These are phyloP conservation scores for Neelides folsomi DNA, from an alignment of 2,888 invertebrate genomes.

Conservation along the genomic window DNA sequence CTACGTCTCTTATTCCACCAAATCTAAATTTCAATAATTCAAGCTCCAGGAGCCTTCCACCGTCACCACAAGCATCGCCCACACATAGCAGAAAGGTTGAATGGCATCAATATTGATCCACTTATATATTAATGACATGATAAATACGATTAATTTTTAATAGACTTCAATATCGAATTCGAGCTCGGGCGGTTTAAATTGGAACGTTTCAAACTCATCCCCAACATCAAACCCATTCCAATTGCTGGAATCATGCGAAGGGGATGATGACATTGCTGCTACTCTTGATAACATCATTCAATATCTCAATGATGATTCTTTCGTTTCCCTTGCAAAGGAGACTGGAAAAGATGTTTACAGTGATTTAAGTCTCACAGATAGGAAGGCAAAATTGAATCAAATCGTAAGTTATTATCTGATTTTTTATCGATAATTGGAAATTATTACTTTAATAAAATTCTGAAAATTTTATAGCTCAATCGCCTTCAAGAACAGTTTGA, in stretches of 20 bases:
- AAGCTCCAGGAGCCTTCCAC: slow-evolving; percentile 35
- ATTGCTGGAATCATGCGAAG: slow-evolving; percentile 20
- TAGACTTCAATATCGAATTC: no score
- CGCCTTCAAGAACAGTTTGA: slow-evolving; percentile 52
- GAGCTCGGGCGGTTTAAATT: no score
- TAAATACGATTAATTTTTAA: no score
- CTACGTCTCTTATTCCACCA: slow-evolving; percentile 54
- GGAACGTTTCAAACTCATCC: neutral
- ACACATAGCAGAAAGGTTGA: slow-evolving; percentile 41
- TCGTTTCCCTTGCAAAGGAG: slow-evolving; percentile 78
- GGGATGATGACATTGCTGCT: slow-evolving; percentile 34
- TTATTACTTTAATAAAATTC: neutral
- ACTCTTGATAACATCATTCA: slow-evolving; percentile 35
- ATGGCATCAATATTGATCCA: neutral
- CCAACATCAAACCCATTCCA: slow-evolving; percentile 26
- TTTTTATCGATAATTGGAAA: neutral
- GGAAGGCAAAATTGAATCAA: slow-evolving; percentile 64
- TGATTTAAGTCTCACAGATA: slow-evolving; percentile 52
- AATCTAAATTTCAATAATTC: slow-evolving; percentile 17
- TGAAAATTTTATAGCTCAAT: slow-evolving; percentile 42
- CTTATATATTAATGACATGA: neutral
- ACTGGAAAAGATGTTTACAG: slow-evolving; percentile 69
- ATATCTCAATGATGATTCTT: slow-evolving; percentile 54
- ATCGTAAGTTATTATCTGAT: slow-evolving; percentile 50
- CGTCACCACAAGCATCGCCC: slow-evolving; percentile 37